Base-by-base conservation (phyloP, 53 echinoderm and acorn worm genomes). In the Arbacia lixula region DNA sequence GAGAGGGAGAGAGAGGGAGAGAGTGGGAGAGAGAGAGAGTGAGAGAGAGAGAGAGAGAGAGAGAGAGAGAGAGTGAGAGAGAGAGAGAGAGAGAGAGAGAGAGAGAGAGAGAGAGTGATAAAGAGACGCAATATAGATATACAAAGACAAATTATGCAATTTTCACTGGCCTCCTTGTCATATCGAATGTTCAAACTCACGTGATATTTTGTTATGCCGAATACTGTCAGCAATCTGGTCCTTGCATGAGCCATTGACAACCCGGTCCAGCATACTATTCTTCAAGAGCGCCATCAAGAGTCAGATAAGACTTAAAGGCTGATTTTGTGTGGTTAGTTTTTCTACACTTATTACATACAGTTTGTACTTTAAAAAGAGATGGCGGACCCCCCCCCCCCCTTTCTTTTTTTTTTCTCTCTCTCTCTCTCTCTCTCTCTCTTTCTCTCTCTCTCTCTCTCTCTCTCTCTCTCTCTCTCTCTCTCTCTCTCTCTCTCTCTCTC, bases 1-100 rank as follows among this genome's bases (percentile, higher is more conserved):
- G n/a, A n/a, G n/a, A n/a, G n/a, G n/a, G 51, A n/a, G 51, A 51
- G 51, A 51, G 14, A 51, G 51, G 14, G n/a, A 51, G 51, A 51
- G 51, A 14, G n/a, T 14, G 14, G 2, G 14, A 3, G 14, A 51
- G 14, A 51, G 3, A 51, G 3, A 51, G 51, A n/a, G 51, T 14
- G n/a, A n/a, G n/a, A n/a, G 14, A 14, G n/a, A 51, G 51, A 51
- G 14, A 51, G 51, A 0, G 6, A 51, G 51, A 3, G 51, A 3
- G 51, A 3, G 51, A 51, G 51, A 51, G 51, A 1, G 6, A 51
- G 51, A 51, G 51, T 17, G 51, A 51, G 51, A 3, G 51, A 51
- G 51, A 51, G 51, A 51, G 51, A 51, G 51, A 51, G 51, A 51
- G 51, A 51, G 51, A 5, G 51, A 51, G 51, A 51, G 50, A 49